phyloP scores from a whole-genome alignment of 1,140 invertebrate species.

The Lasioglossum baleicum region DNA sequence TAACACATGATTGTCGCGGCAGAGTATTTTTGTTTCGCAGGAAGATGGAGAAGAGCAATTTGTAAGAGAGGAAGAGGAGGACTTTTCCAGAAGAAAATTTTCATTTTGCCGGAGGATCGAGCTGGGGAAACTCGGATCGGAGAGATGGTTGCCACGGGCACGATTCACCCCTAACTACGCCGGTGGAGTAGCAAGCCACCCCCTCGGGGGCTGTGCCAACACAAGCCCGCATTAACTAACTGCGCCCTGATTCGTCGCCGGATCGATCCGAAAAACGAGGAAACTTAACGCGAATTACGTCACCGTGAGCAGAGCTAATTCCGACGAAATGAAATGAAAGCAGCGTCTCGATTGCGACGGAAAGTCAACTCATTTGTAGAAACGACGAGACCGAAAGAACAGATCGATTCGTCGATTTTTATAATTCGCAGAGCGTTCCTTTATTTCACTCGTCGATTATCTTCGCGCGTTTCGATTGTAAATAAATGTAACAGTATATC shows the following conservation, averaged over 20 bases:
- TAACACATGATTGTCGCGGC: too few relatives aligned
- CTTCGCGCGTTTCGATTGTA: too few relatives aligned
- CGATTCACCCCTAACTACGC: slow-evolving; percentile 47
- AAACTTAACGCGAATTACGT: slow-evolving; percentile 67
- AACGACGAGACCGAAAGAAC: background rate
- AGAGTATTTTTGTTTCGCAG: too few relatives aligned
- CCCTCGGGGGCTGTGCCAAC: slow-evolving; percentile 69
- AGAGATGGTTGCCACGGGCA: slow-evolving; percentile 48
- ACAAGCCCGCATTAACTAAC: slow-evolving; percentile 72
- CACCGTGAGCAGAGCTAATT: slow-evolving; percentile 30
- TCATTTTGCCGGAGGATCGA: slow-evolving; percentile 14
- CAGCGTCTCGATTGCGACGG: background rate
- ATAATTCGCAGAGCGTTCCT: too few relatives aligned
- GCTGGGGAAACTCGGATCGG: slow-evolving; percentile 21
- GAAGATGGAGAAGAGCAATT: too few relatives aligned
- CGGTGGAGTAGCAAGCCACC: slow-evolving; percentile 55
- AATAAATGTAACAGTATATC: too few relatives aligned
- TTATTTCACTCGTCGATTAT: too few relatives aligned
- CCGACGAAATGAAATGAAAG: slow-evolving; percentile 13
- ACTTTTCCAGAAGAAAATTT: slow-evolving; percentile 29
- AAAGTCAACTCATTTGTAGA: slow-evolving; percentile 14
- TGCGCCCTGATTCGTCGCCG: slow-evolving; percentile 71
- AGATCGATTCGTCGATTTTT: background rate
- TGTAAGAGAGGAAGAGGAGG: too few relatives aligned
- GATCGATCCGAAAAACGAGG: slow-evolving; percentile 68